Evolutionary conservation across 2,888 invertebrate species (phyloP), one percentile per base, ranked within the genome.

Genomic region (Nymphalis c-album): DNA sequence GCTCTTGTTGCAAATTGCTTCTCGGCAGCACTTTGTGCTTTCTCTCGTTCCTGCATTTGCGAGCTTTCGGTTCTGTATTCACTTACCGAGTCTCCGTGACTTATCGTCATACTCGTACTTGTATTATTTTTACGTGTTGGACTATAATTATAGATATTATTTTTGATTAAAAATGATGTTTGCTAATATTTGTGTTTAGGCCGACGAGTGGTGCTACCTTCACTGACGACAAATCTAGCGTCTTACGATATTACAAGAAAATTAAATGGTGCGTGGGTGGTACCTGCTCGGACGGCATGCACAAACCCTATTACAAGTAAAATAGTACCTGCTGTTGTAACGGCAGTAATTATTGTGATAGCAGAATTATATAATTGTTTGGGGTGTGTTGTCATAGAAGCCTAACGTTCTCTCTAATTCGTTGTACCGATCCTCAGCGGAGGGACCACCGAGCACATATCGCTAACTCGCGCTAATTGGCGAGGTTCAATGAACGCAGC

Each of bases 391-490:
- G 35, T 13, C 20, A 10, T 57, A 17, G 55, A n/a, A 57, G 57
- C 18, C n/a, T n/a, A 57, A n/a, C 2, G 18, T 57, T 40, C 35
- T 40, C 1, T 40, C 20, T 2, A 57, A 18, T n/a, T 31, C 22
- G 8, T 31, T 2, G 40, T 13, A n/a, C 31, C n/a, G 18, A 47
- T 16, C 60, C n/a, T 10, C 47, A 6, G 17, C 17, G 60, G 60
- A 18, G 40, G 40, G 64, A 31, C 46, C 46, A 57, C 53, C 55
- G 61, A 18, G 60, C 55, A 7, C 35, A 13, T 35, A 59, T 7
- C 60, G 60, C 60, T 66, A 66, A 66, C 66, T 61, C 31, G 63
- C 57, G 64, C 47, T 68, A 64, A 68, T 68, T 64, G 60, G 60
- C 61, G 61, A 58, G 64, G 68, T 53, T 68, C 64, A 57, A 53